Evolutionary conservation across 2,797 vertebrate genomes (phyloP), one percentile per base, ranked within the genome.

Genomic region (Otolemur crassicaudatus): DNA sequence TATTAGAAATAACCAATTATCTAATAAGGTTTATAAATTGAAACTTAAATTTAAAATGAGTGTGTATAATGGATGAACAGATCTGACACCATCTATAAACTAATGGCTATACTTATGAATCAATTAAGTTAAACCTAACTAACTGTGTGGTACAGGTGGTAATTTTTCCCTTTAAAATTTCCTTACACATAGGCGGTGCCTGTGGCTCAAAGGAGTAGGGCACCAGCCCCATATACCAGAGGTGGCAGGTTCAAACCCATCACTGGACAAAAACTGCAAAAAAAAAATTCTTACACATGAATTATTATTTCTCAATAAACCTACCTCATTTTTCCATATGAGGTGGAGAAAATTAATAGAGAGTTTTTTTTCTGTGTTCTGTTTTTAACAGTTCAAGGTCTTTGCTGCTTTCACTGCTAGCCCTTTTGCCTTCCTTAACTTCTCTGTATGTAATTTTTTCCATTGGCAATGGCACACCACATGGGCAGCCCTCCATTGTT

Each of bases 71-170:
- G 19, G 46, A 72, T 79, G 83, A 95, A 87, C n/a, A 84, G 27
- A 89, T 79, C 53, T 84, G 77, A 90, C 2, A 93, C 19, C 29
- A 70, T 90, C 37, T 70, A 58, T 88, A 86, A 96, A 91, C 82
- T 87, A 84, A 91, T 91, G 76, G 20, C 46, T 27, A 6, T 75
- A 77, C 82, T 92, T 96, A 84, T 72, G 53, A 95, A 53, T 95
- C 82, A 67, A 37, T 94, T 94, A 87, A 75, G 11, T 72, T 94
- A 77, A 90, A 60, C 34, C 37, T 81, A 72, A 83, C 40, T 69
- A 92, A 23, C 16, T 40, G 37, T 87, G 16, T 75, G 25, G 22
- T 79, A 16, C 22, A 49, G 27, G n/a, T 69, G 34, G 22, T 90
- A 82, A 91, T 88, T 88, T 22, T 22, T 67, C 20, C 60, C 81